phyloP scores from a whole-genome alignment of 2,113 vertebrate genomes.

The Myotis lucifugus region DNA sequence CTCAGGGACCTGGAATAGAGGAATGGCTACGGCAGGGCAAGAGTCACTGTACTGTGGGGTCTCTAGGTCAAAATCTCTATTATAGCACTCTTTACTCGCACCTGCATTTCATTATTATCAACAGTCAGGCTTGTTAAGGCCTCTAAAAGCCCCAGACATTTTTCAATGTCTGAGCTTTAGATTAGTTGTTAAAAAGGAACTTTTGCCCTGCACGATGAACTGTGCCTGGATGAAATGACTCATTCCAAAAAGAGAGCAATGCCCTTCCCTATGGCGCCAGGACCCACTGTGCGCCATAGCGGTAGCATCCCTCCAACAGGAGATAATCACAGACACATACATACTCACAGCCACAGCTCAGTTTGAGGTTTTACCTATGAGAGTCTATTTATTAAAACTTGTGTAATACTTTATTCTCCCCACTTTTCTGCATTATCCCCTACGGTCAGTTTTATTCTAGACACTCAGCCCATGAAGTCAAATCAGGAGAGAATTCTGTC shows the following conservation, averaged over 20 bases:
- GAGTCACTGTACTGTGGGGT: neutral
- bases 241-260: constrained; percentile 4
- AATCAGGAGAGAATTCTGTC: constrained; percentile 21
- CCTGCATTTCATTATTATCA: neutral
- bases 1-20: neutral
- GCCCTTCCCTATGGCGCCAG: neutral
- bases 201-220: neutral
- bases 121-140: neutral
- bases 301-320: neutral
- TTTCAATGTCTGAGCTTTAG: constrained; percentile 7
- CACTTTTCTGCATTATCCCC: neutral
- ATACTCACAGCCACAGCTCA: neutral
- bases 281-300: neutral
- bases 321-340: neutral
- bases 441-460: constrained; percentile 25
- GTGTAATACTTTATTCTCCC: neutral
- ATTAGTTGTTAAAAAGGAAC: constrained; percentile 42
- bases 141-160: constrained; percentile 20
- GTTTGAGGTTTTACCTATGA: neutral
- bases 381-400: neutral
- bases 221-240: constrained; percentile 8
- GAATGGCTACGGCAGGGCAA: neutral
- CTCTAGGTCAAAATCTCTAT: neutral
- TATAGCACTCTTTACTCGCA: neutral
- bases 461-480: neutral